Evolutionary conservation across 2,888 invertebrate genomes (phyloP).

Genomic region (Entomobrya multifasciata): DNA sequence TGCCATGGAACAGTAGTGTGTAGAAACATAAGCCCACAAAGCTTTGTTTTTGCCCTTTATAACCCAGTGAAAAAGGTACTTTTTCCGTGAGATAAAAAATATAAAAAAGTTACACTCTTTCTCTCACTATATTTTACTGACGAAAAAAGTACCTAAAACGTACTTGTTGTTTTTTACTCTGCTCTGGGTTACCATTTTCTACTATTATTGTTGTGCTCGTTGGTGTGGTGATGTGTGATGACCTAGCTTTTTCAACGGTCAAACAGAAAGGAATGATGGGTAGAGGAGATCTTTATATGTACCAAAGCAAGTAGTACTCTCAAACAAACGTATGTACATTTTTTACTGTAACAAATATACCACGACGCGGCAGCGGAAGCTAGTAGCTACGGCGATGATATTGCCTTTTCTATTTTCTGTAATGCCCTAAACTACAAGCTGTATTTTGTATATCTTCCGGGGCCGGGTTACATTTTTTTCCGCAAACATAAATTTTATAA

Average conservation of each 20-base stretch:
- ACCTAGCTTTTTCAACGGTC: slow-evolving; percentile 60
- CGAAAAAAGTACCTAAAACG: slow-evolving; percentile 33
- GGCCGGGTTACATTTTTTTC: too few species aligned
- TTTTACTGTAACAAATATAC: too few species aligned
- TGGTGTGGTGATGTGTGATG: slow-evolving; percentile 70
- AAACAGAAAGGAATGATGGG: slow-evolving; percentile 11
- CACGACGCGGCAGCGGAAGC: too few species aligned
- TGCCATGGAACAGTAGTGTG: slow-evolving; percentile 6
- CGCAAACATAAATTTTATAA: too few species aligned
- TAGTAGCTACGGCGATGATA: too few species aligned
- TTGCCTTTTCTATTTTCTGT: too few species aligned
- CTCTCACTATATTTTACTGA: background rate
- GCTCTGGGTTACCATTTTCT: slow-evolving; percentile 9
- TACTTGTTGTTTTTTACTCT: slow-evolving; percentile 28
- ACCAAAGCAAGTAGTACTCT: too few species aligned
- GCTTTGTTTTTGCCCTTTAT: slow-evolving; percentile 32
- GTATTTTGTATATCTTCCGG: too few species aligned
- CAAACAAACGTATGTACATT: too few species aligned
- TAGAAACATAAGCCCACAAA: background rate
- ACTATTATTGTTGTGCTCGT: slow-evolving; percentile 17
- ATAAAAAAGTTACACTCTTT: background rate
- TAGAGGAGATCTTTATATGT: too few species aligned
- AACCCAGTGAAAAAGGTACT: slow-evolving; percentile 12
- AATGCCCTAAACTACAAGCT: too few species aligned
- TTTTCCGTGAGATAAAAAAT: background rate